Conservation (phyloP, 2,888 invertebrate species). For the Panzeria rudis region DNA sequence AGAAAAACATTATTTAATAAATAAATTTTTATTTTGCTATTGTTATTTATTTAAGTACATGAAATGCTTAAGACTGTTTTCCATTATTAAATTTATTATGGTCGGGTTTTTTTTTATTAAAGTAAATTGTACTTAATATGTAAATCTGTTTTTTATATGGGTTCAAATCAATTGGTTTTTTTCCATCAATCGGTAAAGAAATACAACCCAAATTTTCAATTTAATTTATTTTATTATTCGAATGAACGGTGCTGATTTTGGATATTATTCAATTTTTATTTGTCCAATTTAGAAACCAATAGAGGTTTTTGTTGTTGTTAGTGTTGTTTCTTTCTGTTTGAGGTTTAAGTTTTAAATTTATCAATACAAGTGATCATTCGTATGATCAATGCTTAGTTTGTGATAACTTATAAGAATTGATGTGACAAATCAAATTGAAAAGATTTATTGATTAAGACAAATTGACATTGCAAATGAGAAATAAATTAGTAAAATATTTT, state of each 20-base stretch:
- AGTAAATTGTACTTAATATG: conserved; percentile 7
- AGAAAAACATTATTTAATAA: conserved; percentile 10
- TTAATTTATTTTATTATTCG: conserved; percentile 63
- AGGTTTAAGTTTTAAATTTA: conserved; percentile 41
- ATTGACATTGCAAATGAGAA: conserved; percentile 32
- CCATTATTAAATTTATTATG: neutral
- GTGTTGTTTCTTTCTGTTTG: conserved; percentile 8
- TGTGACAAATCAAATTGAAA: conserved; percentile 46
- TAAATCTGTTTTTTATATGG: conserved; percentile 45
- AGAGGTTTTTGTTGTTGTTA: conserved; percentile 2
- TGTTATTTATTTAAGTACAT: conserved; percentile 31
- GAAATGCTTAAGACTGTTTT: conserved; percentile 29
- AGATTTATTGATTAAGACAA: conserved; percentile 69
- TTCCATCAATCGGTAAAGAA: conserved; percentile 71
- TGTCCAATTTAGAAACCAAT: conserved; percentile 62
- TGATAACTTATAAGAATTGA: conserved; percentile 13
- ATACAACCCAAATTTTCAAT: conserved; percentile 77
- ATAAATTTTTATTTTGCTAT: neutral
- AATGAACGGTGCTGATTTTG: neutral
- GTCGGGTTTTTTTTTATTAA: conserved; percentile 9
- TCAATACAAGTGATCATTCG: conserved; percentile 42
- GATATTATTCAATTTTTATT: conserved; percentile 58
- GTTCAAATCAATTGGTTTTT: conserved; percentile 42
- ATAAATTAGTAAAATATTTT: neutral
- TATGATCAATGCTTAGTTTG: conserved; percentile 37